Percentiles rank a stretch among this genome's conserved stretches.
Conservation (phyloP, 1,140 invertebrate species). For the Bombus polaris region DNA sequence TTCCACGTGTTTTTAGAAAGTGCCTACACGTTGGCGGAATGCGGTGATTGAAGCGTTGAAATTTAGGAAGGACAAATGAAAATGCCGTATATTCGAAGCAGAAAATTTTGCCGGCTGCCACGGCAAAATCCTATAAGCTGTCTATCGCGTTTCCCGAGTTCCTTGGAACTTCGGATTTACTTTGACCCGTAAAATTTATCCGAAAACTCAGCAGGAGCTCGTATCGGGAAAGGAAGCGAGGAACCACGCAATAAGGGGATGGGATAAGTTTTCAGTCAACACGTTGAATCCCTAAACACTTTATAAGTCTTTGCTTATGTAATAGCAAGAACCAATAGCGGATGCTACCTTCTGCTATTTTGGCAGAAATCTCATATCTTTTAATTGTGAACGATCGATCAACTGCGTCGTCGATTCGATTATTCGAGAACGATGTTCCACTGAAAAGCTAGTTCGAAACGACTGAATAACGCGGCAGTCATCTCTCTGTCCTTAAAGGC, state of each 20-base stretch:
- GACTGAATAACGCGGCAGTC: too few species aligned
- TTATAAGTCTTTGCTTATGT: neutral
- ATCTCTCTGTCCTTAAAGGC: slow-evolving; percentile 9
- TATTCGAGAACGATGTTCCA: neutral
- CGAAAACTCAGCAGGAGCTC: slow-evolving; percentile 43
- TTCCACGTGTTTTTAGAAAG: neutral
- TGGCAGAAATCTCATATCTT: neutral
- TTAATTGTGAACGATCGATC: neutral
- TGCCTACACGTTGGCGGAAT: neutral
- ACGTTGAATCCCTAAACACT: slow-evolving; percentile 35
- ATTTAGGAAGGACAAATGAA: neutral
- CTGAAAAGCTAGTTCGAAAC: too few species aligned
- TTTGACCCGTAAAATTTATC: slow-evolving; percentile 60
- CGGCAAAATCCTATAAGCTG: neutral
- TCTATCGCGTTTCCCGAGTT: neutral
- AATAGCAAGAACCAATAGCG: neutral
- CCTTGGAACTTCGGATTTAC: slow-evolving; percentile 51
- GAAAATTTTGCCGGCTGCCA: neutral
- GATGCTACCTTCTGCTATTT: neutral
- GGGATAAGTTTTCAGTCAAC: slow-evolving; percentile 46
- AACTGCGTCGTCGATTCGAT: neutral
- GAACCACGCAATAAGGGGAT: slow-evolving; percentile 10
- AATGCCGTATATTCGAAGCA: neutral
- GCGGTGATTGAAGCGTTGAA: neutral
- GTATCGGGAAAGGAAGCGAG: slow-evolving; percentile 5